Evolutionary conservation across 1,140 invertebrate genomes (phyloP), one percentile per base, ranked within the genome.

Genomic region (Melipona quadrifasciata): DNA sequence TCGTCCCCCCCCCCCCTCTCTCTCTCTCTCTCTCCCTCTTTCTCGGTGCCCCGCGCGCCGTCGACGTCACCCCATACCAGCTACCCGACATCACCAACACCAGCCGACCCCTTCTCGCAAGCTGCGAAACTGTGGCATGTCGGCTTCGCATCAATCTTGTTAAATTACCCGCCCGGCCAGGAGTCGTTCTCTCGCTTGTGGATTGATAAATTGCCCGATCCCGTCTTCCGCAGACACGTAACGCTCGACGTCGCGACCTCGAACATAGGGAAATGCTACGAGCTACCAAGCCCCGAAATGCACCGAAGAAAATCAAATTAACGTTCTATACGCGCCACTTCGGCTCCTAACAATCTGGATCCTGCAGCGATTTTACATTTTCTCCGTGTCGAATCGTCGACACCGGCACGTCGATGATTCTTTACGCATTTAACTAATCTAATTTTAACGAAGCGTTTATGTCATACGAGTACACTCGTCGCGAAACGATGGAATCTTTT

Each of bases 171-270:
- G 90, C 92, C 93, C 88, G 90, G 92, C 92, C 93, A 92, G 90
- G 86, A 94, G 93, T 94, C 93, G 90, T 92, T 93, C 91, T 93
- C 91, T 91, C 90, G 84, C 87, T 90, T 86, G 89, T 89, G 92
- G 93, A 93, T 94, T 94, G 93, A 94, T 94, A 94, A 94, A 94
- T 94, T 94, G 93, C 93, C 90, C 88, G 92, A 93, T 93, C 91
- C 88, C 91, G 90, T 92, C 91, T 92, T 91, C 82, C 90, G 87
- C 90, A 92, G 90, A 91, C 93, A 91, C 91, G 92, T 91, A 92
- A 93, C 91, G 91, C 91, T 91, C 91, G 87, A 89, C 91, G 83
- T 91, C 88, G 90, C 89, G 82, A 90, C 88, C 87, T 89, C 87
- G 87, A 84, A 71, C 47, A 80, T 58, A 73, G 74, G 65, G 34